Percentiles rank a stretch among this genome's conserved stretches.
Evolutionary conservation across 2,797 vertebrate genomes (phyloP).

Genomic region (Brachyrhaphis roseni): DNA sequence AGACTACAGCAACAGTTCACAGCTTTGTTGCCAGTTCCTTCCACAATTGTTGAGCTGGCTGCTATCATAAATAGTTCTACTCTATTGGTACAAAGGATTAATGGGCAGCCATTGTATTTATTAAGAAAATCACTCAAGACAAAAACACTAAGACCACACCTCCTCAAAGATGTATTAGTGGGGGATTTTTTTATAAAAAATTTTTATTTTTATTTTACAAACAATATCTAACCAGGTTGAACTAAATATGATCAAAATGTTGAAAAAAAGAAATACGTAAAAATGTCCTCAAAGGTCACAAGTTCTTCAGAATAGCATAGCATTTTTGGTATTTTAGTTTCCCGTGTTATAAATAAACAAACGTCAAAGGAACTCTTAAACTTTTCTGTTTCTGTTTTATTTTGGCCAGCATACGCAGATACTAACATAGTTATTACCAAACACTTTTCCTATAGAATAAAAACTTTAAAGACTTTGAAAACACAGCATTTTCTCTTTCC

Average conservation of each 20-base stretch:
- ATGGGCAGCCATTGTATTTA: background rate
- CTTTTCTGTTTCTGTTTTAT: background rate
- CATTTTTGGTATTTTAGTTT: background rate
- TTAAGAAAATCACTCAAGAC: background rate
- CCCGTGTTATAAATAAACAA: background rate
- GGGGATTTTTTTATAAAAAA: background rate
- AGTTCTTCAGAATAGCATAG: background rate
- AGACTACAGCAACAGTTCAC: conserved; percentile 16
- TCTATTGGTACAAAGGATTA: background rate
- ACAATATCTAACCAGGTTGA: background rate
- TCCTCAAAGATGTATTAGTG: background rate
- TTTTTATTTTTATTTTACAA: background rate
- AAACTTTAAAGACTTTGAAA: conserved; percentile 1
- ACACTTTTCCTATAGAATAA: background rate
- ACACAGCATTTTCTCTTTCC: background rate
- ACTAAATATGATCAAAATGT: background rate
- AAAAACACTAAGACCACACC: background rate
- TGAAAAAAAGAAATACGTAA: background rate
- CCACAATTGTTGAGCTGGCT: conserved; percentile 4
- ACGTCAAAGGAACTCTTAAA: background rate
- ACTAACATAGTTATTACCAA: background rate
- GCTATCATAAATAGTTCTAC: conserved; percentile 1
- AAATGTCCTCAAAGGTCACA: background rate
- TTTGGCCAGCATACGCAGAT: background rate
- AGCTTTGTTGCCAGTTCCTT: conserved; percentile 49